A percentile compares a stretch with the other conserved stretches of the same genome.
Conservation (phyloP, 2,888 invertebrate genomes). For the Agrochola circellaris region DNA sequence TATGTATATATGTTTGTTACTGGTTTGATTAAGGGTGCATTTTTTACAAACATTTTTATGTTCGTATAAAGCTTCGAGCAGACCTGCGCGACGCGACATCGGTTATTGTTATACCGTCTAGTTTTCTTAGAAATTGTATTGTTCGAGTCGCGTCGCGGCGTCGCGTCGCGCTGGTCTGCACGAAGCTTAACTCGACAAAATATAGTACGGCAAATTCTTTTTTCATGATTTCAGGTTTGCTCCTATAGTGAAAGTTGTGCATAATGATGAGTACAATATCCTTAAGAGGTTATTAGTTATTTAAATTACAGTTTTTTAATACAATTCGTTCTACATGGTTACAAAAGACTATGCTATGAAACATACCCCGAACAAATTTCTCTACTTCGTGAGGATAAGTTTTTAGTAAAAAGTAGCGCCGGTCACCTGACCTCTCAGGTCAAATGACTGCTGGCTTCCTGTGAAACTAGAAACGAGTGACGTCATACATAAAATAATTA, state of each 20-base stretch:
- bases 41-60: neutral
- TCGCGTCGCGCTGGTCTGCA: too few species aligned
- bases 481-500: conserved; percentile 15
- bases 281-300: neutral
- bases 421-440: neutral
- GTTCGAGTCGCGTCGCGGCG: too few species aligned
- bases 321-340: too few species aligned
- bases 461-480: conserved; percentile 16
- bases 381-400: too few species aligned
- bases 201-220: neutral
- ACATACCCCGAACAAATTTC: neutral
- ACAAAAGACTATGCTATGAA: neutral
- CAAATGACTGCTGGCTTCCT: conserved; percentile 23
- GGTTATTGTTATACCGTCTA: too few species aligned
- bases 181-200: too few species aligned
- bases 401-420: conserved; percentile 2
- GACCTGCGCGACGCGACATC: too few species aligned
- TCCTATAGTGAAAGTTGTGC: neutral
- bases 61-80: neutral
- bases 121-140: too few species aligned
- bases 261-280: neutral
- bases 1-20: neutral
- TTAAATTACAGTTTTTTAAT: neutral
- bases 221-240: neutral
- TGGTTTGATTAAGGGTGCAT: neutral